Percentiles rank a stretch among this genome's conserved stretches.
Evolutionary conservation across 2,113 vertebrate species (phyloP).

Genomic region (Genyomyrus donnyi): DNA sequence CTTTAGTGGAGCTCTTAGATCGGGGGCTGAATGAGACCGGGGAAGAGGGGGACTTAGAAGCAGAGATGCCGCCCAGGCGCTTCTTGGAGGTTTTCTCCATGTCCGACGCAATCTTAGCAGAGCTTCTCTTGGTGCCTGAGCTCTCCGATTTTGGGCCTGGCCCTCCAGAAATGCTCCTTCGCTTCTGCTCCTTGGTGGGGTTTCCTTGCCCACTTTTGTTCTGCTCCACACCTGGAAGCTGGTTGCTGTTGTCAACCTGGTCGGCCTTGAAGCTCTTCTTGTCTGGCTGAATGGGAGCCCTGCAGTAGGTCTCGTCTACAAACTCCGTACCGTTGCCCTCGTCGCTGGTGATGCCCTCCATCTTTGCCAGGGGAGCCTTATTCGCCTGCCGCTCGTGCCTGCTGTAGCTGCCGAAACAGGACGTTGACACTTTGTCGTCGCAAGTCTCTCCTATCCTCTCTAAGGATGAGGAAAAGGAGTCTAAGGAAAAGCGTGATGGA

Average conservation of each 20-base stretch:
- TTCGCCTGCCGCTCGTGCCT: slow-evolving; percentile 55
- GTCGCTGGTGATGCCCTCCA: slow-evolving; percentile 74
- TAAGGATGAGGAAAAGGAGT: slow-evolving; percentile 84
- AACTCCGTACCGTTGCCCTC: slow-evolving; percentile 60
- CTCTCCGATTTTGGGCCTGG: slow-evolving; percentile 38
- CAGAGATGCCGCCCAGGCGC: slow-evolving; percentile 60
- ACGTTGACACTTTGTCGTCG: slow-evolving; percentile 84
- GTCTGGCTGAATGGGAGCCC: slow-evolving; percentile 60
- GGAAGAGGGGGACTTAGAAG: slow-evolving; percentile 57
- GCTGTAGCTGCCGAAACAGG: slow-evolving; percentile 70
- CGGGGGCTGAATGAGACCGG: slow-evolving; percentile 61
- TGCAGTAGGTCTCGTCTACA: slow-evolving; percentile 58
- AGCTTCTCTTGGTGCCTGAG: slow-evolving; percentile 33
- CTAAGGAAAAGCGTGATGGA: slow-evolving; percentile 85
- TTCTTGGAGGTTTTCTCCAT: slow-evolving; percentile 70
- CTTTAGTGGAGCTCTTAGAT: slow-evolving; percentile 59
- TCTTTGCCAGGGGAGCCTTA: slow-evolving; percentile 80
- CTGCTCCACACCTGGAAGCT: slow-evolving; percentile 56
- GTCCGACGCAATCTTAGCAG: slow-evolving; percentile 59
- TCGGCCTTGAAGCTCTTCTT: slow-evolving; percentile 61
- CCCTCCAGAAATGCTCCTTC: slow-evolving; percentile 51
- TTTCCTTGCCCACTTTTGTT: slow-evolving; percentile 63
- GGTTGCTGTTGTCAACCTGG: slow-evolving; percentile 83
- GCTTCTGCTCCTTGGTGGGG: slow-evolving; percentile 75
- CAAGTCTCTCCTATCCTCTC: slow-evolving; percentile 84